Conservation (phyloP, 2,113 vertebrate species). For the Megaleporinus macrocephalus region DNA sequence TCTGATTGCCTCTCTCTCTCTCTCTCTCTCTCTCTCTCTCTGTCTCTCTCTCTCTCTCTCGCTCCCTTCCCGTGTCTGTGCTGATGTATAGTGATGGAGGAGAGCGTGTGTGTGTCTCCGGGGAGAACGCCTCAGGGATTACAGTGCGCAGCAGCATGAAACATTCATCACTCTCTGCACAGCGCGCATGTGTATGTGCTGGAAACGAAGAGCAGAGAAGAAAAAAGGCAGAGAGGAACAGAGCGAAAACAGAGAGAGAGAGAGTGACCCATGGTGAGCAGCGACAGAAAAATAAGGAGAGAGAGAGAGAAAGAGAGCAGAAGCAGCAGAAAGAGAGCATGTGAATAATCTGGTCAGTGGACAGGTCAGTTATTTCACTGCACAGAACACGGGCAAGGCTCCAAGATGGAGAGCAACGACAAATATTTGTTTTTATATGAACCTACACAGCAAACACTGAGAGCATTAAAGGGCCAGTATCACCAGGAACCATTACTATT, state of each 20-base stretch:
- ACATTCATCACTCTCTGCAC: constrained; percentile 79
- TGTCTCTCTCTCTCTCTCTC: constrained; percentile 12
- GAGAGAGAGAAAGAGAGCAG: neutral
- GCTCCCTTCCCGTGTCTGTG: constrained; percentile 48
- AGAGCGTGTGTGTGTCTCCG: constrained; percentile 58
- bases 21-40: neutral
- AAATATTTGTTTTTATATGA: too few relatives aligned
- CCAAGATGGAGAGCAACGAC: too few relatives aligned
- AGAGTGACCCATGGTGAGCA: neutral
- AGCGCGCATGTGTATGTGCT: constrained; percentile 20
- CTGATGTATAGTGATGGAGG: constrained; percentile 74
- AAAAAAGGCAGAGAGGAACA: neutral
- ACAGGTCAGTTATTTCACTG: constrained; percentile 47
- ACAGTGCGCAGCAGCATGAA: constrained; percentile 78
- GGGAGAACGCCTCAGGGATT: constrained; percentile 81
- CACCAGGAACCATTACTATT: neutral
- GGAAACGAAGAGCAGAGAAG: constrained; percentile 55
- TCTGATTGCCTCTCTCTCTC: neutral
- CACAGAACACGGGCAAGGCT: constrained; percentile 50
- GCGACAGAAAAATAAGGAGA: neutral
- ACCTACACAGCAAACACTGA: constrained; percentile 2
- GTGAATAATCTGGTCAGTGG: neutral
- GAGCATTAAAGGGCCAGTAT: neutral
- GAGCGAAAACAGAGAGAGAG: neutral
- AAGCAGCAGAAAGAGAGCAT: constrained; percentile 43